Base-by-base conservation (phyloP, 2,888 invertebrate species). In the Atrina japonica region DNA sequence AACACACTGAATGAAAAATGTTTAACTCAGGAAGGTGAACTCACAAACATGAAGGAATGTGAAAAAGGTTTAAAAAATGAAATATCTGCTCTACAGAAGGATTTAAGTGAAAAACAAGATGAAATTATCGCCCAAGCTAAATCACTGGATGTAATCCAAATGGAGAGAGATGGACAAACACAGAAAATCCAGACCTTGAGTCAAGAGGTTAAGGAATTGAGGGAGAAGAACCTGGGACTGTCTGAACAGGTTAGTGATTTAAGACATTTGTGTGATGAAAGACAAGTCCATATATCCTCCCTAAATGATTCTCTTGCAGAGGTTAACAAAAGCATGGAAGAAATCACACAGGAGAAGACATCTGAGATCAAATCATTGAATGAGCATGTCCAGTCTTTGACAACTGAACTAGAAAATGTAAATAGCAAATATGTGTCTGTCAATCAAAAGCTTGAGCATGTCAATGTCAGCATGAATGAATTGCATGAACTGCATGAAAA, bases 221-320 rank as follows among this genome's bases (percentile, higher is more conserved):
- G 23, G n/a, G 40, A 23, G 11, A 66, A 63, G 43, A 64, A 45
- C 14, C 16, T 18, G n/a, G 21, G 43, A 52, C 70, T 67, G 21
- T 16, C 52, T 27, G 60, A 64, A 23, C 75, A 81, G 80, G 80
- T 81, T 77, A 81, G 80, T 81, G 73, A 74, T 58, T 70, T 76
- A 61, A 66, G 75, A 69, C 74, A 71, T 81, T 73, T 71, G 72
- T 75, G 77, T 76, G 66, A 64, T 68, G 60, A 66, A 49, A 69
- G 56, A 66, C 68, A 73, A 64, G 65, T 68, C 41, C 49, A 56
- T 35, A 49, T 75, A 59, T 70, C 58, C 60, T 29, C 66, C 45
- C 49, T 66, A 40, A 58, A 49, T 23, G 23, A 27, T 55, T 58
- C 66, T 66, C 35, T 66, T 66, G 49, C 58, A 66, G 43, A 64